Conservation (phyloP, 2,797 vertebrate genomes). For the Falco concolor region DNA sequence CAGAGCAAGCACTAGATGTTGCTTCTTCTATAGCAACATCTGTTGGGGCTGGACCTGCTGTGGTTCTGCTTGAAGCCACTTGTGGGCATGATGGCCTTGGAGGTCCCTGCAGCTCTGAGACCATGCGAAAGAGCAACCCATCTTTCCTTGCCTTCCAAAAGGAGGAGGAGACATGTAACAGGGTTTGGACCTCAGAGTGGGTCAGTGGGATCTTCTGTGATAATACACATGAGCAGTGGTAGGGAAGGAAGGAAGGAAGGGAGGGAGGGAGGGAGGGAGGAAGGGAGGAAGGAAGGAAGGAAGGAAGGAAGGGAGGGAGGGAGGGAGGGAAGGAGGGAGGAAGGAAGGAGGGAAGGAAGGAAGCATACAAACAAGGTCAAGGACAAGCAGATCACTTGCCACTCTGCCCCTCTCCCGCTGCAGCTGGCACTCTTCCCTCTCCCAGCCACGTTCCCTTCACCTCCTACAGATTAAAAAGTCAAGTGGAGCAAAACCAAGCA, state of each 20-base stretch:
- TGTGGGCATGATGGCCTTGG: background rate
- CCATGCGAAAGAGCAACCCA: background rate
- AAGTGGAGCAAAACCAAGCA: background rate
- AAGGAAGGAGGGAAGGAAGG: background rate
- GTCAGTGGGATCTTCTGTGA: background rate
- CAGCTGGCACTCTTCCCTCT: background rate
- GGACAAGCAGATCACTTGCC: background rate
- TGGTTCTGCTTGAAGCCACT: background rate
- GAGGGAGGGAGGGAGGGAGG: background rate
- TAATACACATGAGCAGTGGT: background rate
- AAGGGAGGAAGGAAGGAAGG: too few species aligned
- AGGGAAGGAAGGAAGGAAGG: too few species aligned
- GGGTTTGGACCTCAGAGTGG: background rate
- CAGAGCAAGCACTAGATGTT: background rate
- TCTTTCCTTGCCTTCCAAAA: background rate
- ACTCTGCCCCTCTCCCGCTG: background rate
- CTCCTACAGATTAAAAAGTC: background rate
- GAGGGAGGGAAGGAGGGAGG: background rate
- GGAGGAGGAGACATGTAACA: background rate
- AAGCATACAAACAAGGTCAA: background rate
- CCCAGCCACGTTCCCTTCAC: background rate
- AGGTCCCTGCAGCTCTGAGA: background rate
- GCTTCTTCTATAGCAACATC: background rate
- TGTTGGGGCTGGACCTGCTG: background rate
- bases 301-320: background rate